A percentile compares a stretch with the other conserved stretches of the same genome.
These are phyloP conservation scores for Conopomorpha cramerella DNA, from an alignment of 1,140 invertebrate species.

Conservation along the genomic window DNA sequence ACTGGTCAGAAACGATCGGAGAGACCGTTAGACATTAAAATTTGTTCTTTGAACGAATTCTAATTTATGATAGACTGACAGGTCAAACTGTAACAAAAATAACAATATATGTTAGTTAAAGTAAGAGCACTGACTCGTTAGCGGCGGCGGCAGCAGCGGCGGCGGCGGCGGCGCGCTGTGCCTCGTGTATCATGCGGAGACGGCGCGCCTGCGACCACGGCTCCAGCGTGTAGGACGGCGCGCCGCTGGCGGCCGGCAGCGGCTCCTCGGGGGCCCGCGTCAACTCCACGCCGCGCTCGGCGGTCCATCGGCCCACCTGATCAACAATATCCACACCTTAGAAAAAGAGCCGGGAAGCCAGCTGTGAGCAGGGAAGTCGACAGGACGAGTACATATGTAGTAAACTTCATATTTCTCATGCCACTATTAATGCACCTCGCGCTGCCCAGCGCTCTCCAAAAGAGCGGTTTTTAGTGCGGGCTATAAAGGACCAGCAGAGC, in stretches of 20 bases:
- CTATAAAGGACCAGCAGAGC: too few relatives aligned
- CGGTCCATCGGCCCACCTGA: slow-evolving; percentile 33
- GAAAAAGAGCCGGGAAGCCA: too few relatives aligned
- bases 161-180: slow-evolving; percentile 21
- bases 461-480: too few relatives aligned
- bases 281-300: slow-evolving; percentile 40
- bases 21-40: too few relatives aligned
- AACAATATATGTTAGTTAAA: background rate
- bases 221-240: slow-evolving; percentile 34
- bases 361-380: too few relatives aligned
- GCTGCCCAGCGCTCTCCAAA: too few relatives aligned
- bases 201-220: slow-evolving; percentile 43
- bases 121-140: slow-evolving; percentile 17
- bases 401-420: too few relatives aligned
- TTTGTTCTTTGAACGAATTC: too few relatives aligned
- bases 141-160: slow-evolving; percentile 11
- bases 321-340: background rate
- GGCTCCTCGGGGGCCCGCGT: slow-evolving; percentile 18
- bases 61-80: too few relatives aligned
- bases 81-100: background rate
- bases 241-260: slow-evolving; percentile 10
- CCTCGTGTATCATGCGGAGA: slow-evolving; percentile 44
- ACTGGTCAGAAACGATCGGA: too few relatives aligned
- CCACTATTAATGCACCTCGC: too few relatives aligned
- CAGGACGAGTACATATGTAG: too few relatives aligned